Percentiles rank a stretch among this genome's conserved stretches.
Evolutionary conservation across 2,797 vertebrate species (phyloP).

Genomic region (Micropoecilia bifurca): DNA sequence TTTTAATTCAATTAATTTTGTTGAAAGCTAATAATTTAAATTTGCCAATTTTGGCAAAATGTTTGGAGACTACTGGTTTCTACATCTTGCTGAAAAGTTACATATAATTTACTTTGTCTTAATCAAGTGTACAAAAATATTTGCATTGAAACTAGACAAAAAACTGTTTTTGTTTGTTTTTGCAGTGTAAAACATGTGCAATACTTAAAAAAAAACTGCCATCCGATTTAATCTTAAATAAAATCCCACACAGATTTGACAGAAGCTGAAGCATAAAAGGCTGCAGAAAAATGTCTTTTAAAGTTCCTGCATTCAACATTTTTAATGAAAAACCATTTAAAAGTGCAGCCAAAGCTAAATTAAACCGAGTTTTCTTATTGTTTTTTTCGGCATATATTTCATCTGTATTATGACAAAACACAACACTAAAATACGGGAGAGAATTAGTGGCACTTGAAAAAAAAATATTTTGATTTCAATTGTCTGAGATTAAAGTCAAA

Average conservation of each 20-base stretch:
- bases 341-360: neutral
- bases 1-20: too few species aligned
- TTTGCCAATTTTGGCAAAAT: too few species aligned
- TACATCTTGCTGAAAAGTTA: too few species aligned
- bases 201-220: conserved; percentile 17
- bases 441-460: too few species aligned
- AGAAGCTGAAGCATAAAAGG: conserved; percentile 20
- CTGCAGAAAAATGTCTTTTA: conserved; percentile 1
- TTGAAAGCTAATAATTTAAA: too few species aligned
- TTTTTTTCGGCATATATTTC: neutral
- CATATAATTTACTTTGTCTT: too few species aligned
- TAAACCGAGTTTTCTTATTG: neutral
- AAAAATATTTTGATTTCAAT: too few species aligned
- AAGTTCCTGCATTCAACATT: neutral
- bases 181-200: conserved; percentile 27
- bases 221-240: neutral
- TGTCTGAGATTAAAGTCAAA: too few species aligned
- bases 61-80: too few species aligned
- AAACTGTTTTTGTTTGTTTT: too few species aligned
- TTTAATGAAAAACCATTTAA: neutral
- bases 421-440: neutral
- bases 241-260: conserved; percentile 5
- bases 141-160: too few species aligned
- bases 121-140: too few species aligned
- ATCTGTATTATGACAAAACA: neutral